A percentile compares a stretch with the other conserved stretches of the same genome.
Evolutionary conservation across 2,888 invertebrate species (phyloP).

Genomic region (Icerya purchasi): DNA sequence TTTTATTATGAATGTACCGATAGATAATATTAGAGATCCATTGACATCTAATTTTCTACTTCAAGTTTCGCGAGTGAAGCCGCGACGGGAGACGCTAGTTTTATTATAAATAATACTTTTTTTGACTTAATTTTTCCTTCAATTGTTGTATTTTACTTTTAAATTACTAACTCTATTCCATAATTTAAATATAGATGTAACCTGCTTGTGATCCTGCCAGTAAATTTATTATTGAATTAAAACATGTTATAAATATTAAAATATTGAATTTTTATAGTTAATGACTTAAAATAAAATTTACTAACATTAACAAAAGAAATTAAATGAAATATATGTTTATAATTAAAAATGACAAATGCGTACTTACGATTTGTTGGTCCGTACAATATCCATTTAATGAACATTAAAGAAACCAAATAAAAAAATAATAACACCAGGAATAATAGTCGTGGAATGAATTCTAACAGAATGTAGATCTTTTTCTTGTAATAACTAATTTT

Average conservation of each 20-base stretch:
- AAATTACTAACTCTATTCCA: too few relatives aligned
- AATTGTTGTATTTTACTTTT: too few relatives aligned
- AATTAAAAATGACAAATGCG: not conserved
- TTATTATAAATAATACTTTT: too few relatives aligned
- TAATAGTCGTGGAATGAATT: conserved; percentile 47
- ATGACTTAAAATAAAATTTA: conserved; percentile 2
- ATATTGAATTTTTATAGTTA: too few relatives aligned
- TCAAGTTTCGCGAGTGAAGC: too few relatives aligned
- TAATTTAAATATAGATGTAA: too few relatives aligned
- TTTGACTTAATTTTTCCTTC: too few relatives aligned
- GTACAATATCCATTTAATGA: conserved; percentile 46
- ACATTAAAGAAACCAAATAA: conserved; percentile 41
- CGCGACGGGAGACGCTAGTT: too few relatives aligned
- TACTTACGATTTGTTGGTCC: conserved; percentile 25
- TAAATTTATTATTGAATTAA: not conserved
- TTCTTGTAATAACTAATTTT: conserved; percentile 31
- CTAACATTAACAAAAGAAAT: not conserved
- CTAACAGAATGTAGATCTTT: conserved; percentile 32
- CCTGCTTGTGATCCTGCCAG: too few relatives aligned
- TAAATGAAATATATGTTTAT: conserved; percentile 1
- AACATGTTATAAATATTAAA: not conserved
- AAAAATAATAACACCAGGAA: conserved; percentile 45
- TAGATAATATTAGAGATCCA: too few relatives aligned
- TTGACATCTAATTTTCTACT: too few relatives aligned
- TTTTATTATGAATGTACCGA: too few relatives aligned